Base-by-base conservation (phyloP, 2,888 invertebrate species). In the Sthenelais limicola region DNA sequence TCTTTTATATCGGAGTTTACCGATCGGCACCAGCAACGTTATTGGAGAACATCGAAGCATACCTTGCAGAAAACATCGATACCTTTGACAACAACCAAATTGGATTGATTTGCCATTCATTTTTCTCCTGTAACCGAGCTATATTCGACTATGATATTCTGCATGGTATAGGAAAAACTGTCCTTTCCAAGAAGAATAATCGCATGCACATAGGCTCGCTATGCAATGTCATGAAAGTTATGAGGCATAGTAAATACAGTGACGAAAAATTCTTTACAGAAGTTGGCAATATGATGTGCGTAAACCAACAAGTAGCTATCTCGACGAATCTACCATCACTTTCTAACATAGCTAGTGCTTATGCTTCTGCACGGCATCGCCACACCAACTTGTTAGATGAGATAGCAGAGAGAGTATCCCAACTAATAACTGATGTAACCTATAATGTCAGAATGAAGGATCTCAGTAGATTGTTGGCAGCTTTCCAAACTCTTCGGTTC, bases 171-270 rank as follows among this genome's bases (percentile, higher is more conserved):
- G 62, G 38, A 9, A n/a, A n/a, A 2, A 15, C 24, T 15, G 51
- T 51, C 51, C 24, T 43, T 21, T 7, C 9, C 24, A 24, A 33
- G 38, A 12, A 38, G 3, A 18, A 38, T 3, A 43, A 38, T 7
- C 24, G 28, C 2, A 35, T 24, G 9, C 38, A 12, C n/a, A 35
- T 62, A 24, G 35, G 43, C 26, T 5, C 24, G 1, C 24, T 62
- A 2, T 62, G 38, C 38, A 62, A 62, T 43, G 21, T 62, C 24
- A 62, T 62, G 62, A 62, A 62, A 21, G 62, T 24, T 12, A 3
- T 62, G 62, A 35, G 28, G 38, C 62, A 62, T 38, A 43, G 24
- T 3, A 43, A 43, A n/a, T 62, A 62, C n/a, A n/a, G n/a, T n/a
- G n/a, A n/a, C n/a, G n/a, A n/a, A n/a, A n/a, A n/a, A n/a, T n/a